These are phyloP conservation scores for Drepana arcuata DNA, from an alignment of 1,140 invertebrate genomes.

Conservation along the genomic window DNA sequence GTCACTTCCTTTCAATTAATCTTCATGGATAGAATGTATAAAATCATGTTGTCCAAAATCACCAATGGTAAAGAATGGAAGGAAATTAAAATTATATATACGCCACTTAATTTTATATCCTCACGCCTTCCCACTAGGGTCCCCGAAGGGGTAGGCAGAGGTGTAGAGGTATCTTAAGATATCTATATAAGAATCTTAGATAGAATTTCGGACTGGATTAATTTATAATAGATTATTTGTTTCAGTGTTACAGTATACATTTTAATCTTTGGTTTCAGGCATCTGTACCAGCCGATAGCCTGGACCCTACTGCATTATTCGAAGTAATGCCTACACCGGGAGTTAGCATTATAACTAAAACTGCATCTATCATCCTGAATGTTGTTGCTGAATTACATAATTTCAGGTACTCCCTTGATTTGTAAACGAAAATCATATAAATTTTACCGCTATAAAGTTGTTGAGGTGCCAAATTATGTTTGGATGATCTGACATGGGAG, in stretches of 20 bases:
- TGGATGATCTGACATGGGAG: not conserved
- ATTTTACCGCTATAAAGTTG: not conserved
- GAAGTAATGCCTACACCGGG: conserved; percentile 10
- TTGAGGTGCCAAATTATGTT: not conserved
- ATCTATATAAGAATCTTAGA: not conserved
- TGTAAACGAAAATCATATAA: not conserved
- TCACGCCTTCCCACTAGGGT: too few species aligned
- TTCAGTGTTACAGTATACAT: conserved; percentile 1
- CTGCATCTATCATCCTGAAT: conserved; percentile 20
- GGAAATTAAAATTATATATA: not conserved
- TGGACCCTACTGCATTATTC: conserved; percentile 21
- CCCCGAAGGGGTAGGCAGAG: too few species aligned
- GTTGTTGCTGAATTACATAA: conserved; percentile 37
- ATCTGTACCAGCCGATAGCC: conserved; percentile 13
- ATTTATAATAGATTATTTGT: not conserved
- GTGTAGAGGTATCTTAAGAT: too few species aligned
- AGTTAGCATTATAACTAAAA: conserved; percentile 20
- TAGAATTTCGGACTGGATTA: not conserved
- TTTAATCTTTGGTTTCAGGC: conserved; percentile 13
- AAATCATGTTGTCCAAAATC: not conserved
- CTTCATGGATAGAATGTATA: too few species aligned
- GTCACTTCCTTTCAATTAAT: too few species aligned
- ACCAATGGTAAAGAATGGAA: not conserved
- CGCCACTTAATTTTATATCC: too few species aligned
- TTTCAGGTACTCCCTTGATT: conserved; percentile 23